Evolutionary conservation across 2,797 vertebrate species (phyloP).

Genomic region (Onychomys arenicola): DNA sequence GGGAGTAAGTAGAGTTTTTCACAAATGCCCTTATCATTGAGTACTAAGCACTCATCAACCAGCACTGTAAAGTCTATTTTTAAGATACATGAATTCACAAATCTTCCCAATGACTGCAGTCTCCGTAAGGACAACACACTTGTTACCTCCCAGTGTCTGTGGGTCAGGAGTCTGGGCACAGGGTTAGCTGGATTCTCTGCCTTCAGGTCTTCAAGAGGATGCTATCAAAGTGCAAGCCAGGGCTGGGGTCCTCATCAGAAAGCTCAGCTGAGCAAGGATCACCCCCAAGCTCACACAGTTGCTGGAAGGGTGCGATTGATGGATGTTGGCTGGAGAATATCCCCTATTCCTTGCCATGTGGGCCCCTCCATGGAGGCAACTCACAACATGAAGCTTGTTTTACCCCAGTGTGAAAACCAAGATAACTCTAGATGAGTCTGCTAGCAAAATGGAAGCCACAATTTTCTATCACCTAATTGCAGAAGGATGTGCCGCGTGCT

Average conservation of each 20-base stretch:
- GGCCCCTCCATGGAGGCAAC: neutral
- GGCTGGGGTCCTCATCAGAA: neutral
- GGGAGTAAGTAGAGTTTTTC: neutral
- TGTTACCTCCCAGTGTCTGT: neutral
- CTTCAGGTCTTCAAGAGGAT: neutral
- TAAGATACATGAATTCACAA: neutral
- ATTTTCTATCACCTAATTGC: neutral
- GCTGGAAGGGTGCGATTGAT: neutral
- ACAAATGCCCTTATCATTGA: neutral
- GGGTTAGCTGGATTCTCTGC: neutral
- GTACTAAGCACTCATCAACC: neutral
- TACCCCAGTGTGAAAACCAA: neutral
- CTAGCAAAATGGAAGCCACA: constrained; percentile 1
- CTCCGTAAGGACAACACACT: neutral
- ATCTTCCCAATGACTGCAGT: neutral
- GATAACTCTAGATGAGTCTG: neutral
- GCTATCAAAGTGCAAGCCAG: neutral
- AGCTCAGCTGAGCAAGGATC: neutral
- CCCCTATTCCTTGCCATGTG: neutral
- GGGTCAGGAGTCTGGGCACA: neutral
- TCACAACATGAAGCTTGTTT: neutral
- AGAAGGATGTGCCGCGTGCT: neutral
- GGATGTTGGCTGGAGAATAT: neutral
- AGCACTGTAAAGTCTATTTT: neutral
- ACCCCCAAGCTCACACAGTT: neutral